Evolutionary conservation across 2,888 invertebrate species (phyloP).

Genomic region (Psylliodes chrysocephalus): DNA sequence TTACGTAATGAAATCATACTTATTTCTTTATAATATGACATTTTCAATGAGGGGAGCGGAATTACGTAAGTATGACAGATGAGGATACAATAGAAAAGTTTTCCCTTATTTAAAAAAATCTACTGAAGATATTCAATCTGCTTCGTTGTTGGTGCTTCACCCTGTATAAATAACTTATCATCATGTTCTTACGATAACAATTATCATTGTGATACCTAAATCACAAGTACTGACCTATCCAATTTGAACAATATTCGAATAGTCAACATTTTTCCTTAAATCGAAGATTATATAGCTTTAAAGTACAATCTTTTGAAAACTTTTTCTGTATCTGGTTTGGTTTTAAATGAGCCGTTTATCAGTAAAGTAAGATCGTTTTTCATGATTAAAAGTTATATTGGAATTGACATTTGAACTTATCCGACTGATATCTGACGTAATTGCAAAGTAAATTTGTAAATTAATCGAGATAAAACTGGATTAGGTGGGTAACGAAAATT

Average conservation of each 20-base stretch:
- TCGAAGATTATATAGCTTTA: neutral
- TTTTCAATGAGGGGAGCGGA: no score
- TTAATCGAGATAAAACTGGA: slow-evolving; percentile 5
- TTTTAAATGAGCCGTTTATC: neutral
- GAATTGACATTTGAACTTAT: slow-evolving; percentile 31
- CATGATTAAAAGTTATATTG: neutral
- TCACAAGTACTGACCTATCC: slow-evolving; percentile 29
- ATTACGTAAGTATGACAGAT: no score
- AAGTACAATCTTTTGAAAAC: neutral
- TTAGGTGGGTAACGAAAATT: slow-evolving; percentile 11
- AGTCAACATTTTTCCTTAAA: neutral
- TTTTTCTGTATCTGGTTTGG: neutral
- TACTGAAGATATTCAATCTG: no score
- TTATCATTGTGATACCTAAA: slow-evolving; percentile 45
- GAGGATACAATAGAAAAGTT: no score
- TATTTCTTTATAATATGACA: no score
- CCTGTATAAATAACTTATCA: slow-evolving; percentile 21
- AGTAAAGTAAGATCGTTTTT: neutral
- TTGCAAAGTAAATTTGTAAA: slow-evolving; percentile 18
- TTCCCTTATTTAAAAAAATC: no score
- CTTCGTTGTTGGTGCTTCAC: no score
- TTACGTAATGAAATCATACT: no score
- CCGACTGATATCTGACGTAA: slow-evolving; percentile 26
- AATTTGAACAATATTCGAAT: neutral
- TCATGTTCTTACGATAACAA: slow-evolving; percentile 31